Evolutionary conservation across 2,113 vertebrate species (phyloP).

Genomic region (Cyanocitta stelleri): DNA sequence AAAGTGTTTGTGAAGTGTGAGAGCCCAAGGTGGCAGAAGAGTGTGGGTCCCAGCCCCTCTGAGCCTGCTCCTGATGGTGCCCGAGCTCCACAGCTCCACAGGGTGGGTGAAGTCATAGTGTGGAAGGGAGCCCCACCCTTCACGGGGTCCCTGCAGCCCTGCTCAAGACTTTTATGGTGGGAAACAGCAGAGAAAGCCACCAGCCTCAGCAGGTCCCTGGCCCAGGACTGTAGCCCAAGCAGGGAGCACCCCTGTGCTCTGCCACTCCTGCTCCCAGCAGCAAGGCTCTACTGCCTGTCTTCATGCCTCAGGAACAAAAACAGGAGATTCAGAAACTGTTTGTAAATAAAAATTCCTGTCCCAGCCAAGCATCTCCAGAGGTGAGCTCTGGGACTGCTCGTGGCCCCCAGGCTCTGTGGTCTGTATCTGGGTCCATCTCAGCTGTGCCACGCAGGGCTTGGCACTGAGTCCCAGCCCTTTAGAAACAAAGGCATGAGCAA

Average conservation of each 20-base stretch:
- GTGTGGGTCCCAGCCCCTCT: not conserved
- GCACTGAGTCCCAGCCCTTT: not conserved
- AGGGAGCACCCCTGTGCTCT: accelerated
- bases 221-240: not conserved
- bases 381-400: not conserved
- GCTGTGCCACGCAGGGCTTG: not conserved
- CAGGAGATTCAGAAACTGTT: not conserved
- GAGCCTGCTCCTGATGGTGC: not conserved
- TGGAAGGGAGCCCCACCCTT: not conserved
- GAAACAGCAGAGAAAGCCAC: not conserved
- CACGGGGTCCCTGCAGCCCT: not conserved
- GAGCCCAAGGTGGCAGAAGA: not conserved
- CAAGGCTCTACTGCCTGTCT: not conserved
- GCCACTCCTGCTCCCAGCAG: not conserved
- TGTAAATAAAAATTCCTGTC: not conserved
- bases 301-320: not conserved
- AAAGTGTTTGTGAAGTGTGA: not conserved
- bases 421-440: not conserved
- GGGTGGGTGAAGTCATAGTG: not conserved
- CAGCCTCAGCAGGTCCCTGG: not conserved
- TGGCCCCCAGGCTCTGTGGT: not conserved
- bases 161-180: not conserved
- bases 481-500: not conserved
- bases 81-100: not conserved
- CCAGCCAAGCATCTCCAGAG: not conserved